Conservation (phyloP, 2,888 invertebrate species). For the Meloe dianella region DNA sequence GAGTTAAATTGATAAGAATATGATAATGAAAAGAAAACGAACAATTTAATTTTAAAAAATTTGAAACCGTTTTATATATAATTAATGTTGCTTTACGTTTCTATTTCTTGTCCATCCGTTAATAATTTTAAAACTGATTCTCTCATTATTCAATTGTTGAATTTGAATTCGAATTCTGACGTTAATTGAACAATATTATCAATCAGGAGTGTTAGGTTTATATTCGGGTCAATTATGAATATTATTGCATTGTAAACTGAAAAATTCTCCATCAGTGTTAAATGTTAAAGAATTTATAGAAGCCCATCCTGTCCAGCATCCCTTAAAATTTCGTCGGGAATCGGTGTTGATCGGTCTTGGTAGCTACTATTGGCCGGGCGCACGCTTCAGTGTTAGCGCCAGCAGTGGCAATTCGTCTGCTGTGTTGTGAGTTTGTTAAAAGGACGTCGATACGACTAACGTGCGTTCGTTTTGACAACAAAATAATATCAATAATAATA, state of each 20-base stretch:
- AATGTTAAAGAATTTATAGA: background rate
- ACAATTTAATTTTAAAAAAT: too few species aligned
- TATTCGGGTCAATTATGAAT: background rate
- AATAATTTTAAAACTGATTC: too few species aligned
- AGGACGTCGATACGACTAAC: background rate
- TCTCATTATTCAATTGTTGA: too few species aligned
- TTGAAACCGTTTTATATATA: too few species aligned
- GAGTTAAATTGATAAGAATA: background rate
- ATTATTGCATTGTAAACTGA: background rate
- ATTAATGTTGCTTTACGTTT: too few species aligned
- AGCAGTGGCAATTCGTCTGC: conserved; percentile 48
- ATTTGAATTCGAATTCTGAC: too few species aligned
- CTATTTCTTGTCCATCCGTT: too few species aligned
- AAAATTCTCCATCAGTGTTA: background rate
- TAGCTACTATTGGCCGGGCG: conserved; percentile 48
- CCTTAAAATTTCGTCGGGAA: conserved; percentile 41
- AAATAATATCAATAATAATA: background rate
- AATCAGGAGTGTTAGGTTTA: too few species aligned
- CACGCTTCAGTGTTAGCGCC: conserved; percentile 48
- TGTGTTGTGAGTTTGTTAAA: conserved; percentile 33
- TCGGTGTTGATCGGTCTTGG: conserved; percentile 43
- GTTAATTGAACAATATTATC: too few species aligned
- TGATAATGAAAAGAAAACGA: too few species aligned
- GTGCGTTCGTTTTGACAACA: background rate
- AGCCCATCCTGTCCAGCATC: conserved; percentile 13